phyloP scores from a whole-genome alignment of 2,888 invertebrate genomes.

The Ellobium chinense region DNA sequence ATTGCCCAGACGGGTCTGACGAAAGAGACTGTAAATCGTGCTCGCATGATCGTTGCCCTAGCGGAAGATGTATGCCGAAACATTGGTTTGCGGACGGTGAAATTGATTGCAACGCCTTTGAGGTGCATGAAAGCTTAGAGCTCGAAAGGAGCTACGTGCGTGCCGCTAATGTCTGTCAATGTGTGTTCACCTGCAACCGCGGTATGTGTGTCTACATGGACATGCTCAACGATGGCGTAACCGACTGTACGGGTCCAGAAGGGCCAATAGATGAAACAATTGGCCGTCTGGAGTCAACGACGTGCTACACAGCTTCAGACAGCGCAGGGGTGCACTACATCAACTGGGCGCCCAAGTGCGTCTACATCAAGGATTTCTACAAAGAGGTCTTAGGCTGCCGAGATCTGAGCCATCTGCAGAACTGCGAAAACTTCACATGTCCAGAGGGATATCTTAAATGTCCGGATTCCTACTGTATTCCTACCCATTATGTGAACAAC shows the following conservation, averaged over 20 bases:
- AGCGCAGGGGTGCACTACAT: not conserved
- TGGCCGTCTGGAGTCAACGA: not conserved
- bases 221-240: not conserved
- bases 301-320: not conserved
- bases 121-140: too few species aligned
- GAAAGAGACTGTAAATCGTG: conserved; percentile 1
- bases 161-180: too few species aligned
- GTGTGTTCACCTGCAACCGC: conserved; percentile 25
- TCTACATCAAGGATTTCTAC: conserved; percentile 13
- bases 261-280: conserved; percentile 32
- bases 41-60: not conserved
- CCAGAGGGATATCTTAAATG: conserved; percentile 24
- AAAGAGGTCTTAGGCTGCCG: conserved; percentile 2
- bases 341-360: conserved; percentile 26
- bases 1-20: conserved; percentile 5
- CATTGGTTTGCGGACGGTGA: conserved; percentile 4
- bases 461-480: conserved; percentile 31
- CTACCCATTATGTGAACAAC: conserved; percentile 3
- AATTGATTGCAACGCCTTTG: not conserved
- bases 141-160: too few species aligned
- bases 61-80: conserved; percentile 3
- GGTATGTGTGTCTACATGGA: not conserved
- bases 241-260: conserved; percentile 17
- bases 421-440: conserved; percentile 18
- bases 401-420: not conserved